A percentile compares a stretch with the other conserved stretches of the same genome.
Evolutionary conservation across 2,797 vertebrate genomes (phyloP).

Genomic region (Falco columbarius): DNA sequence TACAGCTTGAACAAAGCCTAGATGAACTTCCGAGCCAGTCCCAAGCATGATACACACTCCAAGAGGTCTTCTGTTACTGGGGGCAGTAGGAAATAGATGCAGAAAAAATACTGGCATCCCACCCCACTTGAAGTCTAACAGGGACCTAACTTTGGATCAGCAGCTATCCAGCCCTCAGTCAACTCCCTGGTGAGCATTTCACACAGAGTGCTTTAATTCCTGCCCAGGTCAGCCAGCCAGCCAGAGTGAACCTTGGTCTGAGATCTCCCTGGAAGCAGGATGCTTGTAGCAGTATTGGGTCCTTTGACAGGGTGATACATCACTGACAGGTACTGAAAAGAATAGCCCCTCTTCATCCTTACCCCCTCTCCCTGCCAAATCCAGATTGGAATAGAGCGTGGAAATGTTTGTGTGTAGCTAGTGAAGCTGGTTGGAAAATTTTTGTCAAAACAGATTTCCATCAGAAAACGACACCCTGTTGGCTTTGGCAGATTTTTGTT

Average conservation of each 20-base stretch:
- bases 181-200: background rate
- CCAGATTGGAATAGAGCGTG: background rate
- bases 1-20: background rate
- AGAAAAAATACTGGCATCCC: background rate
- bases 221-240: background rate
- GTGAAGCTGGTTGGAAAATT: conserved; percentile 22
- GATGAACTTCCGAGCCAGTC: background rate
- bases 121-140: background rate
- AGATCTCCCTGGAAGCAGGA: background rate
- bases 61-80: background rate
- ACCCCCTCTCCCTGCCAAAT: conserved; percentile 37
- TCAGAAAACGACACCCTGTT: conserved; percentile 54
- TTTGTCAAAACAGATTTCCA: conserved; percentile 61
- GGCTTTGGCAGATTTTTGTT: conserved; percentile 69
- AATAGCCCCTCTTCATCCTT: conserved; percentile 1
- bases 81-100: background rate
- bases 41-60: background rate
- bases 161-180: background rate
- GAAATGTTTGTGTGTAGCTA: conserved; percentile 40
- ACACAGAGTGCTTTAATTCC: background rate
- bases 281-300: background rate
- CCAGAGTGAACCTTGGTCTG: background rate
- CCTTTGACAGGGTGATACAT: background rate
- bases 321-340: background rate
- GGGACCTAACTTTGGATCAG: background rate